These are phyloP conservation scores for Hoplias malabaricus DNA, from an alignment of 2,113 vertebrate genomes.

Conservation along the genomic window DNA sequence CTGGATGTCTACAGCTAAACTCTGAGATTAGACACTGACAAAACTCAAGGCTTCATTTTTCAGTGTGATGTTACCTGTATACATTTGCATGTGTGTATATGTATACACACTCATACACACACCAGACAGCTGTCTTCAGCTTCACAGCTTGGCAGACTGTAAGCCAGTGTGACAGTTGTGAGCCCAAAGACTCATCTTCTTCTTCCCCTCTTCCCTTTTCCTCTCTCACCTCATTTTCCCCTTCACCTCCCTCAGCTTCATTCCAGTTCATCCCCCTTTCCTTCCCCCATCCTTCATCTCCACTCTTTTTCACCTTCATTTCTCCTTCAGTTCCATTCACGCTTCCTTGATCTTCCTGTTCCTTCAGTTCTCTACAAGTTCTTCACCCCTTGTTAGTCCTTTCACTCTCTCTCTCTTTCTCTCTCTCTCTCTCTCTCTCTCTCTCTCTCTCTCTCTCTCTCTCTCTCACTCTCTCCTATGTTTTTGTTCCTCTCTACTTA, in stretches of 20 bases:
- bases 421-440: background rate
- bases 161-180: slow-evolving; percentile 21
- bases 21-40: background rate
- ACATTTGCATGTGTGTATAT: background rate
- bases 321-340: background rate
- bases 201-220: background rate
- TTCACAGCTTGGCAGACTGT: background rate
- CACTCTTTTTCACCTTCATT: slow-evolving; percentile 6
- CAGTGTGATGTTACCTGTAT: background rate
- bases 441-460: background rate
- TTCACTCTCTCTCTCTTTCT: background rate
- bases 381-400: background rate
- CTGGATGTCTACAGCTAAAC: no score
- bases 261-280: background rate
- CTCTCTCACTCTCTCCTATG: background rate
- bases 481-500: background rate
- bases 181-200: slow-evolving; percentile 15
- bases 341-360: background rate
- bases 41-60: background rate
- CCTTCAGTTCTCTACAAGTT: background rate
- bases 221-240: background rate
- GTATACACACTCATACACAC: background rate
- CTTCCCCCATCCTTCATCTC: slow-evolving; percentile 1
- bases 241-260: background rate
- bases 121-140: slow-evolving; percentile 5